A percentile compares a stretch with the other conserved stretches of the same genome.
phyloP scores from a whole-genome alignment of 2,797 vertebrate species.

The Euthynnus affinis region DNA sequence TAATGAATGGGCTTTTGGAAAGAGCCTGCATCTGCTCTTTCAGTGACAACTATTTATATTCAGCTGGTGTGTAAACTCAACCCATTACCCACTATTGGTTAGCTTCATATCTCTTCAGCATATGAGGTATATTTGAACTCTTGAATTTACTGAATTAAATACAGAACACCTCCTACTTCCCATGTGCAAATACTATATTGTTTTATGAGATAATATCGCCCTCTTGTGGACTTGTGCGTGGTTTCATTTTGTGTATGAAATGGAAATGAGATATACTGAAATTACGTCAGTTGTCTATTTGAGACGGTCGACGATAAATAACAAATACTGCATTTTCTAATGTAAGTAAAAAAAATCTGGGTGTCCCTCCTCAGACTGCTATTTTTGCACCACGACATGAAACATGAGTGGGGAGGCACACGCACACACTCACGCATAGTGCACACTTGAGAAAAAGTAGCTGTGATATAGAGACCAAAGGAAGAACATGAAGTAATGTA shows the following conservation, averaged over 20 bases:
- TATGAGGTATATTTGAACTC: conserved; percentile 13
- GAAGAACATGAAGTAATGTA: not conserved
- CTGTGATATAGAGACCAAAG: not conserved
- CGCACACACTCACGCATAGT: not conserved
- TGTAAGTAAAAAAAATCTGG: not conserved
- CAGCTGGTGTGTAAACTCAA: conserved; percentile 30
- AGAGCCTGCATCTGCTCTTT: conserved; percentile 18
- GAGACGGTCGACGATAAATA: not conserved
- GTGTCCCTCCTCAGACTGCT: conserved; percentile 16
- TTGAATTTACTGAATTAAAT: conserved; percentile 12
- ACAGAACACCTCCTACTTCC: conserved; percentile 23
- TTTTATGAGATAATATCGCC: conserved; percentile 52
- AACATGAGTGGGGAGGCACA: conserved; percentile 43
- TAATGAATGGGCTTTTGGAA: conserved; percentile 21
- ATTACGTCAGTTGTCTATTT: not conserved
- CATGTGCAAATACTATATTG: not conserved
- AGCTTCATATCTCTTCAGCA: conserved; percentile 9
- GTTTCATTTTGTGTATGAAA: not conserved
- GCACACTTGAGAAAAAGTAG: not conserved
- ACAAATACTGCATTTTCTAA: not conserved
- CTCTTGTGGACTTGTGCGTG: conserved; percentile 55
- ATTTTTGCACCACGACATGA: conserved; percentile 56
- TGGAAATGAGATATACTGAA: not conserved
- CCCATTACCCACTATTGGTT: conserved; percentile 11
- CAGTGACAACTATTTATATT: conserved; percentile 32